These are phyloP conservation scores for Melanophora roralis DNA, from an alignment of 2,888 invertebrate species.

Conservation along the genomic window DNA sequence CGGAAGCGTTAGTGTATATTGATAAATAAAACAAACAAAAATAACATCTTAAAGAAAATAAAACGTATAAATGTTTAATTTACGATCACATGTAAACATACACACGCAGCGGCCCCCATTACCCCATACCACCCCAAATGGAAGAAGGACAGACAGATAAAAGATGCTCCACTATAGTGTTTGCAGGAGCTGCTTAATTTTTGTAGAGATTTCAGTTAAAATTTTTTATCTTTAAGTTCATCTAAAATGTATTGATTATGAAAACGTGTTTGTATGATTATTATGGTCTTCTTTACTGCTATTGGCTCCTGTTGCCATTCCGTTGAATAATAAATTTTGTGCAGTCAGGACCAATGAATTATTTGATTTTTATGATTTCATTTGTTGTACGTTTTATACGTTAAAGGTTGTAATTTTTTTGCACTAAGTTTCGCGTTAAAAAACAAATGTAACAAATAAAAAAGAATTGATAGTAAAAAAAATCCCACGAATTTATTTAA, in stretches of 20 bases:
- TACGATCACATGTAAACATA: conserved; percentile 25
- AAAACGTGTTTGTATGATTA: conserved; percentile 6
- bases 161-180: not conserved
- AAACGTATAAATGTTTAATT: conserved; percentile 45
- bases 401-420: not conserved
- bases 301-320: not conserved
- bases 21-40: too few relatives aligned
- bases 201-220: not conserved
- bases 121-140: not conserved
- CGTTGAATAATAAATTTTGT: not conserved
- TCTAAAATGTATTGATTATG: conserved; percentile 12
- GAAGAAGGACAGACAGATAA: not conserved
- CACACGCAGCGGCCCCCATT: not conserved
- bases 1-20: not conserved
- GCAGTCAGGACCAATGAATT: not conserved
- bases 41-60: conserved; percentile 17
- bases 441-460: not conserved
- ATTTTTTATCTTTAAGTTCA: conserved; percentile 7
- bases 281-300: not conserved
- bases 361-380: conserved; percentile 3
- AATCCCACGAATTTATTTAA: not conserved
- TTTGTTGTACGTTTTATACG: not conserved
- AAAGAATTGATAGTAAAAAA: not conserved
- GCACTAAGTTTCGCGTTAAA: not conserved
- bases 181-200: not conserved